Conservation (phyloP, 2,888 invertebrate species). For the Pemphredon lugubris region DNA sequence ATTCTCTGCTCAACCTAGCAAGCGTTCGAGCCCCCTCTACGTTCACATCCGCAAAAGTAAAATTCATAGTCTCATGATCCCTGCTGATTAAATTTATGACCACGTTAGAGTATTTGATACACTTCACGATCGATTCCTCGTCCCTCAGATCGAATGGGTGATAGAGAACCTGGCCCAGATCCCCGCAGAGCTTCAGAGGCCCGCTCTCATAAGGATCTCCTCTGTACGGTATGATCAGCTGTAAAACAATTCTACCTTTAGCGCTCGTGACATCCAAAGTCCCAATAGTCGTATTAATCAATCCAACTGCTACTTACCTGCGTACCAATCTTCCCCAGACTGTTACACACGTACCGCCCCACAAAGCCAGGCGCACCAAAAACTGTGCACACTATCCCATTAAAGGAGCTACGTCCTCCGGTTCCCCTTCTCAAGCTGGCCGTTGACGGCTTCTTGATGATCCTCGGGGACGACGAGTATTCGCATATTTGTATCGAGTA, state of each 20-base stretch:
- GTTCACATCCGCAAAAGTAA: constrained; percentile 92
- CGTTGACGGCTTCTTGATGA: constrained; percentile 73
- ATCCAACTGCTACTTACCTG: constrained; percentile 82
- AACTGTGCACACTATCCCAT: constrained; percentile 98
- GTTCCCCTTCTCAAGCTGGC: constrained; percentile 90
- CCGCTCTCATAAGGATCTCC: constrained; percentile 91
- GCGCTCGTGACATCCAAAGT: not conserved
- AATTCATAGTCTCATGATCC: constrained; percentile 96
- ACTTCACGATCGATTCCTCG: constrained; percentile 91
- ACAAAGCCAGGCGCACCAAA: constrained; percentile 96
- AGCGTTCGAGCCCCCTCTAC: constrained; percentile 91
- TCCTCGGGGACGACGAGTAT: constrained; percentile 65
- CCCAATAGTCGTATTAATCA: not conserved
- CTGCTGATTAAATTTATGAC: constrained; percentile 97
- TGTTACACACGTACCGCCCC: constrained; percentile 93
- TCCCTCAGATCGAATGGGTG: constrained; percentile 92
- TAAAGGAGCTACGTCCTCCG: constrained; percentile 97
- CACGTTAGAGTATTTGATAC: constrained; percentile 97
- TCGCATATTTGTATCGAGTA: constrained; percentile 65
- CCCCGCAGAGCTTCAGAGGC: constrained; percentile 92
- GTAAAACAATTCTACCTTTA: constrained; percentile 71
- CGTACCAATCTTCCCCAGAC: constrained; percentile 92
- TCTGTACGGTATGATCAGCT: constrained; percentile 96
- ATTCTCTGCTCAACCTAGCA: constrained; percentile 88
- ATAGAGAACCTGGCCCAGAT: constrained; percentile 97